Percentiles rank a stretch among this genome's conserved stretches.
phyloP scores from a whole-genome alignment of 2,888 invertebrate genomes.

The Platycheirus albimanus region DNA sequence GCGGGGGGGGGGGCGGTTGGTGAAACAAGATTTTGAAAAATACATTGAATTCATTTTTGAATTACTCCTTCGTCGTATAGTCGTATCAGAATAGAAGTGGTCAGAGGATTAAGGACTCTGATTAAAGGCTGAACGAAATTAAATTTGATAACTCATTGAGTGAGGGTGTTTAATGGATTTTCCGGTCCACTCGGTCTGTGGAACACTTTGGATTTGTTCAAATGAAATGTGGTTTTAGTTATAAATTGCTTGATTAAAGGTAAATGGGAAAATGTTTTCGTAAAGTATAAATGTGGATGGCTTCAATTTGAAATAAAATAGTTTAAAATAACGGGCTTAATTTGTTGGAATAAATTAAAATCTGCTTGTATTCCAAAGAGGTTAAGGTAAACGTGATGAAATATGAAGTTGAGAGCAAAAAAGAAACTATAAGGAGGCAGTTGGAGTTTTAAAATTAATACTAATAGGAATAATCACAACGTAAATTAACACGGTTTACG shows the following conservation, averaged over 20 bases:
- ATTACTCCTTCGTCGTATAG: not conserved
- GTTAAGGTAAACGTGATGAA: no score
- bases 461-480: no score
- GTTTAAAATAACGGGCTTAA: not conserved
- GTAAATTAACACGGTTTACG: no score
- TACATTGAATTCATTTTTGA: slow-evolving; percentile 42
- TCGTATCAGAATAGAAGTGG: no score
- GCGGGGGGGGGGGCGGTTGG: no score
- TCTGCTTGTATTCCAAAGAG: not conserved
- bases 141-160: slow-evolving; percentile 50
- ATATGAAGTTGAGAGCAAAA: no score
- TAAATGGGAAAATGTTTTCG: not conserved
- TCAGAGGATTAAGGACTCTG: slow-evolving; percentile 30
- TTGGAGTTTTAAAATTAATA: no score
- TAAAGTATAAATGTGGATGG: not conserved
- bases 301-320: not conserved
- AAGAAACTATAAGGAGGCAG: no score
- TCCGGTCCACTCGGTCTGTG: slow-evolving; percentile 8
- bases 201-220: slow-evolving; percentile 18
- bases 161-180: slow-evolving; percentile 43
- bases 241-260: slow-evolving; percentile 27
- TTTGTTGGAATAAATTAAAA: not conserved
- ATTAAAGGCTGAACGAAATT: slow-evolving; percentile 36
- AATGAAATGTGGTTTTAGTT: slow-evolving; percentile 24
- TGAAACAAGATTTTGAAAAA: slow-evolving; percentile 21